Evolutionary conservation across 2,113 vertebrate genomes (phyloP), one percentile per base, ranked within the genome.

Genomic region (Apodemus speciosus): DNA sequence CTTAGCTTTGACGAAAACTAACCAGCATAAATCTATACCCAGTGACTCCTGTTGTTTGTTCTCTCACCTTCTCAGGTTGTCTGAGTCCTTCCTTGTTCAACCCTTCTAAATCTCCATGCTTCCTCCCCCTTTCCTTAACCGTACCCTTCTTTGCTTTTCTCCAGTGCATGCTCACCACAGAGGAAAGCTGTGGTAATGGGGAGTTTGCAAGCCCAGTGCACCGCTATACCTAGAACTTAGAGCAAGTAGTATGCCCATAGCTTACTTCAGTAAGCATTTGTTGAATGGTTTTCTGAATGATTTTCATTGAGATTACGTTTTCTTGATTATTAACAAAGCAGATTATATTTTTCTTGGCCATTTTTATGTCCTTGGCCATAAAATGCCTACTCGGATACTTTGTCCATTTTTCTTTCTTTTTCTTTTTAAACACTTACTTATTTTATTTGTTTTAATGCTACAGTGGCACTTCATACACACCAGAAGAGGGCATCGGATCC

Each of bases 241-340:
- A 72, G 69, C 69, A 72, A 72, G n/a, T 40, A 40, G 69, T 2
- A 40, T 40, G 69, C 32, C 64, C 64, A 35, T 68, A 68, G 32
- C 64, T 10, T 32, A 72, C 20, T 72, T 40, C 9, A 23, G n/a
- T 72, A n/a, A 72, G 38, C n/a, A 23, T 72, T 40, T 77, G 38
- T 85, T 91, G 46, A n/a, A 49, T 46, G 43, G 6, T 80, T 46
- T 51, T 66, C 27, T 35, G 49, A 85, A 73, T 89, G 64, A 51
- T 69, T 90, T 32, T 88, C 84, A 71, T 38, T 90, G 51, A 88
- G 20, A n/a, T 85, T 85, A 46, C n/a, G 38, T 56, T 80, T 95
- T 88, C 69, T 91, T 85, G 38, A 38, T 79, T 73, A 77, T 91
- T 91, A 80, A 11, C 56, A 58, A 88, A 6, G 23, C 6, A n/a